Conservation (phyloP, 2,797 vertebrate genomes). For the Crenuchus spilurus region DNA sequence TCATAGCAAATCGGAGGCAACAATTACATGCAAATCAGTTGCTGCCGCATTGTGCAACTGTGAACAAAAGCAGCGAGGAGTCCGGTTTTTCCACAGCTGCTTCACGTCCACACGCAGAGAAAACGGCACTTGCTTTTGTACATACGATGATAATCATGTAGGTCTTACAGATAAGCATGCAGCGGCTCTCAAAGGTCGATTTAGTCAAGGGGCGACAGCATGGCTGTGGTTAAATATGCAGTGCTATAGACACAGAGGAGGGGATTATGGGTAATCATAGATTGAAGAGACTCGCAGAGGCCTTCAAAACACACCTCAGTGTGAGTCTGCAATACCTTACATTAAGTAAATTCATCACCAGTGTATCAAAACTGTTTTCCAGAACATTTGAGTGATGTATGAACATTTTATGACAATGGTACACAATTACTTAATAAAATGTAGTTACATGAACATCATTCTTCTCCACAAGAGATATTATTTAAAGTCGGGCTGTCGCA, state of each 20-base stretch:
- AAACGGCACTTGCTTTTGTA: neutral
- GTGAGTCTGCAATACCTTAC: no score
- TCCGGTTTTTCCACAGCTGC: neutral
- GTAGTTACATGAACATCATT: no score
- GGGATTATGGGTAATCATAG: neutral
- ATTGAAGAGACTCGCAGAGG: neutral
- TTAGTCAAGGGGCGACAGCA: neutral
- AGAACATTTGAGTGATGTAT: no score
- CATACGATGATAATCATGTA: neutral
- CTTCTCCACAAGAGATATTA: no score
- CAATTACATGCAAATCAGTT: conserved; percentile 69
- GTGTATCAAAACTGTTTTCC: no score
- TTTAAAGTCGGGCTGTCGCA: no score
- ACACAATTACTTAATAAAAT: no score
- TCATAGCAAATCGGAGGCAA: conserved; percentile 63
- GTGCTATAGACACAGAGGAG: neutral
- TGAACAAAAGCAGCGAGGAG: conserved; percentile 47
- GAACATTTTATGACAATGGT: no score
- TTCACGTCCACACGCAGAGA: neutral
- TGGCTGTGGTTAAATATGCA: no score
- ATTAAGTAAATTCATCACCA: no score
- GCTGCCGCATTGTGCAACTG: conserved; percentile 39
- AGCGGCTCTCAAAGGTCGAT: conserved; percentile 1
- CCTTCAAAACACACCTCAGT: neutral
- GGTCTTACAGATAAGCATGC: conserved; percentile 4